phyloP scores from a whole-genome alignment of 1,140 invertebrate genomes.

The Apocrypta bakeri region DNA sequence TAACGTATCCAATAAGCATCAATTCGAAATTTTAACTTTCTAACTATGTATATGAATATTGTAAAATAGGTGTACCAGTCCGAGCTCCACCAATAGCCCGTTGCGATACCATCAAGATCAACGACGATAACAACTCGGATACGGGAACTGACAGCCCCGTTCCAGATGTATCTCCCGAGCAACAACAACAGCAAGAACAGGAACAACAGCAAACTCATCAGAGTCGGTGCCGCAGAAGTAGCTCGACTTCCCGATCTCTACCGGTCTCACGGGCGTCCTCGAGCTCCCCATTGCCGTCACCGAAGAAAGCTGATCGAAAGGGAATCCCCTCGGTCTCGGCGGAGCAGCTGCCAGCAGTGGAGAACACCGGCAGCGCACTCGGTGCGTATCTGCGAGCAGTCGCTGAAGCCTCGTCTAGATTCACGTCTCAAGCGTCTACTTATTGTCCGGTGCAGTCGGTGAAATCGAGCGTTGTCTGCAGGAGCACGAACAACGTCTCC shows the following conservation, averaged over 20 bases:
- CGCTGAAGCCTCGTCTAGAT: background rate
- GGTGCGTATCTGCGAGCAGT: slow-evolving; percentile 40
- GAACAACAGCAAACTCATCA: background rate
- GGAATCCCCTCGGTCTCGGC: background rate
- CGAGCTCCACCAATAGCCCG: background rate
- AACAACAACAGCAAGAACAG: background rate
- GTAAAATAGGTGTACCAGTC: no score
- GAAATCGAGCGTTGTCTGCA: slow-evolving; percentile 39
- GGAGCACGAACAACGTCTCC: slow-evolving; percentile 25
- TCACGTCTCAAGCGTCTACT: background rate
- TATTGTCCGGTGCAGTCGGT: slow-evolving; percentile 25
- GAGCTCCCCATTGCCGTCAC: background rate
- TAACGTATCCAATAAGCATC: no score
- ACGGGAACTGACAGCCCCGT: background rate
- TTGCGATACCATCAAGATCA: background rate
- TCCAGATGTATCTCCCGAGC: background rate
- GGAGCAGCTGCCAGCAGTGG: background rate
- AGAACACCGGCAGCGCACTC: background rate
- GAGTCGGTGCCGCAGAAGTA: background rate
- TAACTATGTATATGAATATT: no score
- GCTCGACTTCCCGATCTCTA: slow-evolving; percentile 15
- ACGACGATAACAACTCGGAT: background rate
- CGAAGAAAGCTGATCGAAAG: background rate
- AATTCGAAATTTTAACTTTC: no score
- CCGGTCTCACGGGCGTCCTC: background rate